phyloP scores from a whole-genome alignment of 2,113 vertebrate genomes.

The Hypomesus transpacificus region DNA sequence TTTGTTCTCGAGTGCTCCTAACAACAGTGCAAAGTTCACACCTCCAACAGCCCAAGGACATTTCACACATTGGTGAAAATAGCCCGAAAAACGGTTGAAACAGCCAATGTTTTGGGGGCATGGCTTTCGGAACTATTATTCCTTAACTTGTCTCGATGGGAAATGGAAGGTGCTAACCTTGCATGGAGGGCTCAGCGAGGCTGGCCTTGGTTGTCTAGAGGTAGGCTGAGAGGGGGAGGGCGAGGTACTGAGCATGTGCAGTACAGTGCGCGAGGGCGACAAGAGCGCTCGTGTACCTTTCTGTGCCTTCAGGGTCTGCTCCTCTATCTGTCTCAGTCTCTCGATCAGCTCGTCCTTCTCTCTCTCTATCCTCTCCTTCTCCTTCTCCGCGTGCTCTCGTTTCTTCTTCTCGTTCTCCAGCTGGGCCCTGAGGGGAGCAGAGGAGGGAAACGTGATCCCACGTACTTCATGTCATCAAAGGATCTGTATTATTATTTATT shows the following conservation, averaged over 20 bases:
- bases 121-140: not conserved
- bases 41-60: not conserved
- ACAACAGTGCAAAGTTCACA: not conserved
- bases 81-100: not conserved
- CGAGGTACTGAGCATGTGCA: too few relatives aligned
- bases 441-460: not conserved
- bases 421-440: conserved; percentile 77
- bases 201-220: not conserved
- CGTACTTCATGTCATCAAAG: too few relatives aligned
- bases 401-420: conserved; percentile 98
- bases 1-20: too few relatives aligned
- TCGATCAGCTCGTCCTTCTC: conserved; percentile 96
- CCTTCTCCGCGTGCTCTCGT: conserved; percentile 92
- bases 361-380: conserved; percentile 93
- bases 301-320: conserved; percentile 92
- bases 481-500: too few relatives aligned
- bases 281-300: conserved; percentile 73
- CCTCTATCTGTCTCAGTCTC: conserved; percentile 89
- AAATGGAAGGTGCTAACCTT: not conserved
- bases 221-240: not conserved
- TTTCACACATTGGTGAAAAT: not conserved
- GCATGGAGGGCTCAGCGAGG: not conserved
- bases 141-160: not conserved
- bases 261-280: not conserved
- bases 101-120: not conserved